Conservation (phyloP, 2,888 invertebrate genomes). For the Gryllus longicercus region DNA sequence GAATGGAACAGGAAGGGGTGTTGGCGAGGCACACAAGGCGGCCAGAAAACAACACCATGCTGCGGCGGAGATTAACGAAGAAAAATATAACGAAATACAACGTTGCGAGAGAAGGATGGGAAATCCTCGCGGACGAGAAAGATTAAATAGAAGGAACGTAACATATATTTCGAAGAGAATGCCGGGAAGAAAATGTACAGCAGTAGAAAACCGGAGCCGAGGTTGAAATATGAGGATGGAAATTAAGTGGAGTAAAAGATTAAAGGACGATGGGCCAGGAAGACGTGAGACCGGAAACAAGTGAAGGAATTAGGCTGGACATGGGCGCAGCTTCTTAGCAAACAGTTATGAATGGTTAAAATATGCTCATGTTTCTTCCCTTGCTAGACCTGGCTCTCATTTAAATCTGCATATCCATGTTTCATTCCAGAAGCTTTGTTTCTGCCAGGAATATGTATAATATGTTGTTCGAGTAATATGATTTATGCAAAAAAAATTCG, state of each 20-base stretch:
- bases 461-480: no score
- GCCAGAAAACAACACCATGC: not conserved
- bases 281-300: not conserved
- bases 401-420: no score
- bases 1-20: not conserved
- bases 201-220: not conserved
- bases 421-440: no score
- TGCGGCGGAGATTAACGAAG: not conserved
- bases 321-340: no score
- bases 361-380: no score
- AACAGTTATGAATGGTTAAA: no score
- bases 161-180: conserved; percentile 1
- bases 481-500: no score
- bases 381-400: no score
- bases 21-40: not conserved
- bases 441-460: no score
- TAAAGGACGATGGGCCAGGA: conserved; percentile 4
- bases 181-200: not conserved
- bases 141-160: not conserved
- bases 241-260: not conserved
- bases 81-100: not conserved
- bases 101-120: not conserved
- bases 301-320: no score
- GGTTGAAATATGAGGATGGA: not conserved
- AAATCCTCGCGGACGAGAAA: not conserved